Evolutionary conservation across 1,140 invertebrate species (phyloP).

Genomic region (Coptotermes formosanus): DNA sequence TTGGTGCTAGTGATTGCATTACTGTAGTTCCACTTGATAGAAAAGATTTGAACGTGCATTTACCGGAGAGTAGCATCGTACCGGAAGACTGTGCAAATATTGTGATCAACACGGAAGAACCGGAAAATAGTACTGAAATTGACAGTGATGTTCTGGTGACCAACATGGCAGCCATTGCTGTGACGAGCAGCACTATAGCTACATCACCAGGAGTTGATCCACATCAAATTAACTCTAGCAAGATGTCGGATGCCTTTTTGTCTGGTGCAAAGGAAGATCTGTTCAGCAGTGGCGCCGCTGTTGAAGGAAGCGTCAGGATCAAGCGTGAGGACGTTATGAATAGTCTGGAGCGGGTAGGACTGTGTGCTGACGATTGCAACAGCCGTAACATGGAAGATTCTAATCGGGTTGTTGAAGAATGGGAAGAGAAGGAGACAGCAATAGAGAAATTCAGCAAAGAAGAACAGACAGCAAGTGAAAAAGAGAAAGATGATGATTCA

Average conservation of each 20-base stretch:
- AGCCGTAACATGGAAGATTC: constrained; percentile 35
- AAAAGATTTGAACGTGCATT: constrained; percentile 2
- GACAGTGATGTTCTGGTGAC: constrained; percentile 35
- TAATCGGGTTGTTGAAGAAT: constrained; percentile 37
- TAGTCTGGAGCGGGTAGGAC: neutral
- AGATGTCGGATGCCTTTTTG: constrained; percentile 45
- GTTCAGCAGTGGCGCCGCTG: neutral
- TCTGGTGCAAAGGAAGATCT: constrained; percentile 43
- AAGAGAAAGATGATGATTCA: constrained; percentile 45
- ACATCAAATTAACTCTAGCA: neutral
- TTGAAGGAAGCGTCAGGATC: neutral
- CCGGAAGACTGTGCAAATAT: too few relatives aligned
- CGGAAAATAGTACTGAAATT: neutral
- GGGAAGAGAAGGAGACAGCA: constrained; percentile 23
- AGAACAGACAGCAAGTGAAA: constrained; percentile 43
- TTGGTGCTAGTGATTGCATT: neutral
- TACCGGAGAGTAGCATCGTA: neutral
- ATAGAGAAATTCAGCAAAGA: constrained; percentile 46
- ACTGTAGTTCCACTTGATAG: neutral
- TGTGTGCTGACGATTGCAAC: neutral
- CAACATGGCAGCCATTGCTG: constrained; percentile 37
- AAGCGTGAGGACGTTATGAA: neutral
- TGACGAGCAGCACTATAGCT: constrained; percentile 22
- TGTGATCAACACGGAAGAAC: neutral
- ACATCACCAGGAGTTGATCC: too few relatives aligned